These are phyloP conservation scores for Temnothorax ravouxi DNA, from an alignment of 2,888 invertebrate genomes.

Conservation along the genomic window DNA sequence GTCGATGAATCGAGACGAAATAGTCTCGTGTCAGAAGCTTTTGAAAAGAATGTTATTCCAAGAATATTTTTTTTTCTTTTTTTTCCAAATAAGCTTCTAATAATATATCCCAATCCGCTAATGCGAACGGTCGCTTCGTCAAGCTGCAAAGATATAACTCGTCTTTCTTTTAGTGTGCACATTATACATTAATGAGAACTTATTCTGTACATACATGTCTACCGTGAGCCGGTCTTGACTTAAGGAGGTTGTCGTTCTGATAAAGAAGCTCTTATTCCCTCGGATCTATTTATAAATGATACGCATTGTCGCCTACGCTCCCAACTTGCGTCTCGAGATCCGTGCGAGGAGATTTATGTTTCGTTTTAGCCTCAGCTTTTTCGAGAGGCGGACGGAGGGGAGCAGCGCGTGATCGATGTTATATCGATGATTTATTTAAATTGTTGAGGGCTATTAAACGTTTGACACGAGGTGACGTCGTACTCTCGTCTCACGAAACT, in stretches of 20 bases:
- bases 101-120: background rate
- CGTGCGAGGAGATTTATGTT: background rate
- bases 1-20: background rate
- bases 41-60: background rate
- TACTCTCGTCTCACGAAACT: background rate
- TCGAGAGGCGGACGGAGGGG: background rate
- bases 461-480: background rate
- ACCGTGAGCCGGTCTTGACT: background rate
- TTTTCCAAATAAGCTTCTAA: background rate
- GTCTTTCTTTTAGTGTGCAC: background rate
- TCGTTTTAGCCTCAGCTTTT: background rate
- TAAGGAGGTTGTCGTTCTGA: background rate
- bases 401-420: slow-evolving; percentile 3
- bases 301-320: background rate
- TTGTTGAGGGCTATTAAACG: slow-evolving; percentile 31
- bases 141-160: background rate
- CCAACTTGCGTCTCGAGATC: background rate
- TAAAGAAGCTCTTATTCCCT: background rate
- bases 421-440: background rate
- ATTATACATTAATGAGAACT: background rate
- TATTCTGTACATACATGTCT: background rate
- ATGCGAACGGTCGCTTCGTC: background rate
- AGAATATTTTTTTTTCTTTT: background rate
- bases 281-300: slow-evolving; percentile 1
- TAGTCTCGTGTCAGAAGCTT: background rate